Base-by-base conservation (phyloP, 2,888 invertebrate genomes). In the Digitonthophagus gazella region DNA sequence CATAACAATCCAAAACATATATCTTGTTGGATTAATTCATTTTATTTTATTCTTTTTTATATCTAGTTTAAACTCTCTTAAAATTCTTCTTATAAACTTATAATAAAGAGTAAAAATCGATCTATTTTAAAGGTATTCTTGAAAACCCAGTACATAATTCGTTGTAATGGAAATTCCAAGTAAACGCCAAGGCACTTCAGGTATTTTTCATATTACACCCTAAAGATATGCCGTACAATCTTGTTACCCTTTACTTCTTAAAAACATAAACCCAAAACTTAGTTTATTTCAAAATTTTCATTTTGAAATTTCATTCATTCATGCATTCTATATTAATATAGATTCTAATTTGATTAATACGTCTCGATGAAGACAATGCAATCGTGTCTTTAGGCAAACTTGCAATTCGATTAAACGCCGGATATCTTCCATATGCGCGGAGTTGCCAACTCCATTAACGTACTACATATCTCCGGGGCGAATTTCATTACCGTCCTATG, bases 121-220 rank as follows among this genome's bases (percentile, higher is more conserved):
- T 14, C 57, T 16, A 57, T 16, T 57, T 5, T 11, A 16, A 3
- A 11, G 19, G 61, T 44, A 44, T 44, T 44, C 28, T 44, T 44
- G 28, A 44, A 44, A 44, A 44, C 28, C 28, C 61, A 19, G 61
- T 61, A 11, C 16, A 16, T 57, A 19, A 61, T 61, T 16, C 20
- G 19, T 61, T 20, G 16, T 61, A 61, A 61, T 61, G 20, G 61
- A 61, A 61, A 61, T 61, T 61, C 61, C 61, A 14, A 18, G 61
- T 61, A 18, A 16, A 19, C 61, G 61, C 20, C 19, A 19, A 61
- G 61, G 61, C 15, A 61, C 20, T 20, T 18, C 19, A 61, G 61
- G 61, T 61, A 61, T 61, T 61, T 61, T 19, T 61, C 61, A 61
- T 61, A 61, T 61, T 61, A 61, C 61, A 61, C 18, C n/a, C 19